Evolutionary conservation across 2,113 vertebrate genomes (phyloP).

Genomic region (Psephotus haematonotus): DNA sequence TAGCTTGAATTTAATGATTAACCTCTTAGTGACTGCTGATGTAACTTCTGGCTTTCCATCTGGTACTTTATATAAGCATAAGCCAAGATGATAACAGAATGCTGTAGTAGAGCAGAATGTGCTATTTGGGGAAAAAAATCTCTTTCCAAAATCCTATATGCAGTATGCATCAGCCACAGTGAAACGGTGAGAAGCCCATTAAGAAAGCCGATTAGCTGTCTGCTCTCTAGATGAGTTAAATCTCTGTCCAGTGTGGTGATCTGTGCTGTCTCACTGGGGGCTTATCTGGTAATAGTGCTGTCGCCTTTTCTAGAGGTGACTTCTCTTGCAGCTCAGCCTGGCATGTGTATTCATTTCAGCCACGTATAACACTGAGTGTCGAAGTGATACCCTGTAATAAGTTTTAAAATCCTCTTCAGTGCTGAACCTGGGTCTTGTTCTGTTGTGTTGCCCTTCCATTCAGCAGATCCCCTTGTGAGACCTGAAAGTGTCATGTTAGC

Average conservation of each 20-base stretch:
- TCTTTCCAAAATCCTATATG: not conserved
- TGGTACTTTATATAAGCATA: not conserved
- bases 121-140: not conserved
- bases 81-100: not conserved
- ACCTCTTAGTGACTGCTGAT: slow-evolving; percentile 9
- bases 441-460: not conserved
- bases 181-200: slow-evolving; percentile 31
- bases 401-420: slow-evolving; percentile 27
- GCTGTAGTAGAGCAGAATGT: not conserved
- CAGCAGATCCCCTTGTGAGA: not conserved
- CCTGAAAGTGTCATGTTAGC: not conserved
- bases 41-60: not conserved
- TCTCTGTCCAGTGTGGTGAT: not conserved
- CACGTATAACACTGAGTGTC: fast-evolving
- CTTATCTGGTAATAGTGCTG: slow-evolving; percentile 2
- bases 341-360: not conserved
- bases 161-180: not conserved
- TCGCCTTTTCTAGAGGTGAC: not conserved
- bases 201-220: slow-evolving; percentile 21
- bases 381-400: not conserved
- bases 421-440: not conserved
- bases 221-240: slow-evolving; percentile 14
- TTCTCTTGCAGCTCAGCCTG: not conserved
- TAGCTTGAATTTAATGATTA: slow-evolving; percentile 31
- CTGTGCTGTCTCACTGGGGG: not conserved